phyloP scores from a whole-genome alignment of 1,140 invertebrate species.

The Sinella curviseta region DNA sequence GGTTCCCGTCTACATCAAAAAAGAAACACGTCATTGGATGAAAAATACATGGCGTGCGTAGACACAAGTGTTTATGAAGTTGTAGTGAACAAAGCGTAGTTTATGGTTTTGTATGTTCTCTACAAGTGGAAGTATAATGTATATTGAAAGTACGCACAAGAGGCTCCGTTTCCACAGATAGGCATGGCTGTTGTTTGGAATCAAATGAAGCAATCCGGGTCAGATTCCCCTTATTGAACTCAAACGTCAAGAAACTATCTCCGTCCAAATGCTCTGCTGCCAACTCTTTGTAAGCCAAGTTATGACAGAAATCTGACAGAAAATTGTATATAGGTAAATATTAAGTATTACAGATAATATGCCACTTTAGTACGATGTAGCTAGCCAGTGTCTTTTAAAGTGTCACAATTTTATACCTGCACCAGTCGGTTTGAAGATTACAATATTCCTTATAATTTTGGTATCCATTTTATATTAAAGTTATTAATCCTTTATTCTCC shows the following conservation, averaged over 20 bases:
- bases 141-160: no score
- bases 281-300: slow-evolving; percentile 10
- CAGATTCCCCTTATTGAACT: background rate
- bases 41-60: background rate
- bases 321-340: background rate
- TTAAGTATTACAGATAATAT: background rate
- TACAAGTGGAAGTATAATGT: no score
- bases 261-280: background rate
- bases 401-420: slow-evolving; percentile 1
- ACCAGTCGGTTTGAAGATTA: background rate
- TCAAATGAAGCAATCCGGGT: slow-evolving; percentile 6
- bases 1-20: background rate
- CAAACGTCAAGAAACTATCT: background rate
- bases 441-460: background rate
- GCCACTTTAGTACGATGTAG: background rate
- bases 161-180: slow-evolving; percentile 13
- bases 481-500: no score
- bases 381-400: background rate
- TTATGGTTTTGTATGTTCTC: no score
- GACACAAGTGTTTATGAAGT: background rate
- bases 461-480: background rate
- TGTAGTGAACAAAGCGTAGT: no score
- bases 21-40: background rate
- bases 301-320: background rate
- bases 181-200: background rate